These are phyloP conservation scores for Plemyria rubiginata DNA, from an alignment of 2,888 invertebrate genomes.

Conservation along the genomic window DNA sequence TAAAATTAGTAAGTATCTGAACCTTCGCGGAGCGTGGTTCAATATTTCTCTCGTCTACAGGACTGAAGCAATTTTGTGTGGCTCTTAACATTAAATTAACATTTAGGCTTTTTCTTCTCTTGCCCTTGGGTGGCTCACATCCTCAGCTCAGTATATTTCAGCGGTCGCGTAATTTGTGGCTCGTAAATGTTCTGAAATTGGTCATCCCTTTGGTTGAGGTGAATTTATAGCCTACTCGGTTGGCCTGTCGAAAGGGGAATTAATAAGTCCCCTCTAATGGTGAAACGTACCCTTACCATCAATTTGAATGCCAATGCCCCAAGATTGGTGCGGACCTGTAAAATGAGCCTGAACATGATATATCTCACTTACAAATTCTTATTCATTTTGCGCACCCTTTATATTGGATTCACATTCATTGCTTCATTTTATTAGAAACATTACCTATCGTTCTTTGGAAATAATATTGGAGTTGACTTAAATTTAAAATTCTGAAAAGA, in stretches of 20 bases:
- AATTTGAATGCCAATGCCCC: conserved; percentile 84
- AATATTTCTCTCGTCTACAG: conserved; percentile 76
- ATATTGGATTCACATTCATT: conserved; percentile 68
- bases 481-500: conserved; percentile 35
- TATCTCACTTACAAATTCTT: conserved; percentile 75
- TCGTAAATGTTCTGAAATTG: conserved; percentile 85
- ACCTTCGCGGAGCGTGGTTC: conserved; percentile 67
- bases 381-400: conserved; percentile 68
- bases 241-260: conserved; percentile 85
- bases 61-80: conserved; percentile 78
- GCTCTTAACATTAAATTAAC: conserved; percentile 83
- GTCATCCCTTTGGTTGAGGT: conserved; percentile 85
- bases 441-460: conserved; percentile 42
- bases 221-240: conserved; percentile 84
- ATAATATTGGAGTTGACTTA: conserved; percentile 44
- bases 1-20: conserved; percentile 79
- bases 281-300: conserved; percentile 84
- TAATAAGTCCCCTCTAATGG: conserved; percentile 85
- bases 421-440: conserved; percentile 59
- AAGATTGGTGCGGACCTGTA: conserved; percentile 75
- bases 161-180: conserved; percentile 84
- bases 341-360: conserved; percentile 76
- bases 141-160: conserved; percentile 81
- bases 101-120: conserved; percentile 80
- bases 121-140: conserved; percentile 66